Percentiles rank a stretch among this genome's conserved stretches.
These are phyloP conservation scores for Drosophila ironensis DNA, from an alignment of 1,140 invertebrate genomes.

Conservation along the genomic window DNA sequence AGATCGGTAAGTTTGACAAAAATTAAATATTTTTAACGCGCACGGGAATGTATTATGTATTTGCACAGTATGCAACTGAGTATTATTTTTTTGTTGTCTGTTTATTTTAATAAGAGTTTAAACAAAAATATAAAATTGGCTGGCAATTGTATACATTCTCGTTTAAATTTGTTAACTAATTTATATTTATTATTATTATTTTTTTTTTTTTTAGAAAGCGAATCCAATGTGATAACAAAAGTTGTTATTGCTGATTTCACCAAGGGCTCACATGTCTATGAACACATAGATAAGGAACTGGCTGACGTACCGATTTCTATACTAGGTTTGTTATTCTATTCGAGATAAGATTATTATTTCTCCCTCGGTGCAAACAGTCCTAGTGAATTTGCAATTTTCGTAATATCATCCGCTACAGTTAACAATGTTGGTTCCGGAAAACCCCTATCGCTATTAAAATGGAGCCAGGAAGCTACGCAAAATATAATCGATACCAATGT, in stretches of 20 bases:
- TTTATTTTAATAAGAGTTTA: no score
- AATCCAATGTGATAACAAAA: slow-evolving; percentile 86
- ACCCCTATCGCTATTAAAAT: slow-evolving; percentile 89
- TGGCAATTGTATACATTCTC: no score
- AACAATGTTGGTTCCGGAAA: slow-evolving; percentile 94
- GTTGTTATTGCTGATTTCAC: slow-evolving; percentile 91
- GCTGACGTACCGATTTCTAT: slow-evolving; percentile 89
- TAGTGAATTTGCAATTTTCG: not conserved
- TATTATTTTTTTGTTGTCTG: no score
- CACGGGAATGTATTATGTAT: no score
- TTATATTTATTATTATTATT: not conserved
- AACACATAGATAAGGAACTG: slow-evolving; percentile 86
- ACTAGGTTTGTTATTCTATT: slow-evolving; percentile 85
- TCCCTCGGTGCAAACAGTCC: not conserved
- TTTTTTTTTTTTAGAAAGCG: slow-evolving; percentile 34
- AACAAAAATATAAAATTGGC: no score
- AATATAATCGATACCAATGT: slow-evolving; percentile 93
- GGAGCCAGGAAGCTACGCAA: slow-evolving; percentile 88
- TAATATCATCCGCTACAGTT: slow-evolving; percentile 84
- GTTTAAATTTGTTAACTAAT: no score
- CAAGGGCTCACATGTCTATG: slow-evolving; percentile 86
- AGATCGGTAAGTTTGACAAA: slow-evolving; percentile 88
- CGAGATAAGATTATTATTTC: no score
- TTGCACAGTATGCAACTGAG: no score
- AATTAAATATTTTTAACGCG: not conserved